Conservation (phyloP, 1,140 invertebrate genomes). For the Catajapyx aquilonaris region DNA sequence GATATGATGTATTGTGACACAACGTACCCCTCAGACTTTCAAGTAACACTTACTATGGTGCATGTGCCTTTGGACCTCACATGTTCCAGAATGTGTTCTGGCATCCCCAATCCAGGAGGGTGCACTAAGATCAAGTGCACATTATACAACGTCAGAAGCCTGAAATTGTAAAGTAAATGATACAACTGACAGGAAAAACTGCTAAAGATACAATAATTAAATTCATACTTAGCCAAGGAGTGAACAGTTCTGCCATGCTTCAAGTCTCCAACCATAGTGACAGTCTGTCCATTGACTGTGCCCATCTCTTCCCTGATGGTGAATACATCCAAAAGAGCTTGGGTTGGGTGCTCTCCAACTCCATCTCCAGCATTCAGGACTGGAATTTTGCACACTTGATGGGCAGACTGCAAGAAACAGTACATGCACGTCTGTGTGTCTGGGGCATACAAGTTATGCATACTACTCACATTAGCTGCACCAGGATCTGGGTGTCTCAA, state of each 20-base stretch:
- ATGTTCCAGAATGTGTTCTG: slow-evolving; percentile 57
- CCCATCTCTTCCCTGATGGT: slow-evolving; percentile 98
- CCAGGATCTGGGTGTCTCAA: slow-evolving; percentile 80
- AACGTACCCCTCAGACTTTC: too few relatives aligned
- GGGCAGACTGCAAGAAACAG: slow-evolving; percentile 40
- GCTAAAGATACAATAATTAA: too few relatives aligned
- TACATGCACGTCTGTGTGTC: too few relatives aligned
- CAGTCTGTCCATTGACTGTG: slow-evolving; percentile 87
- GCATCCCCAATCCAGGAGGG: slow-evolving; percentile 72
- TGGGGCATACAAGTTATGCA: too few relatives aligned
- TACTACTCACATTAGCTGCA: slow-evolving; percentile 70
- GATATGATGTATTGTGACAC: too few relatives aligned
- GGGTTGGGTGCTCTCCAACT: slow-evolving; percentile 93
- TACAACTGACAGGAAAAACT: not conserved
- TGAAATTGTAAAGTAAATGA: slow-evolving; percentile 13
- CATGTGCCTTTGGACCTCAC: slow-evolving; percentile 57
- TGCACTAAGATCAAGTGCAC: slow-evolving; percentile 77
- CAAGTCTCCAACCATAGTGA: slow-evolving; percentile 86
- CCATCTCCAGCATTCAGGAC: slow-evolving; percentile 97
- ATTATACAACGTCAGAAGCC: slow-evolving; percentile 71
- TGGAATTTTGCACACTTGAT: slow-evolving; percentile 60
- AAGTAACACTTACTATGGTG: too few relatives aligned
- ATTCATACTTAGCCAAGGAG: slow-evolving; percentile 67
- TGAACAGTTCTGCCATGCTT: slow-evolving; percentile 97
- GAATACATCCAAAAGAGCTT: slow-evolving; percentile 91